Conservation (phyloP, 2,888 invertebrate genomes). For the Drosophila setosimentum region DNA sequence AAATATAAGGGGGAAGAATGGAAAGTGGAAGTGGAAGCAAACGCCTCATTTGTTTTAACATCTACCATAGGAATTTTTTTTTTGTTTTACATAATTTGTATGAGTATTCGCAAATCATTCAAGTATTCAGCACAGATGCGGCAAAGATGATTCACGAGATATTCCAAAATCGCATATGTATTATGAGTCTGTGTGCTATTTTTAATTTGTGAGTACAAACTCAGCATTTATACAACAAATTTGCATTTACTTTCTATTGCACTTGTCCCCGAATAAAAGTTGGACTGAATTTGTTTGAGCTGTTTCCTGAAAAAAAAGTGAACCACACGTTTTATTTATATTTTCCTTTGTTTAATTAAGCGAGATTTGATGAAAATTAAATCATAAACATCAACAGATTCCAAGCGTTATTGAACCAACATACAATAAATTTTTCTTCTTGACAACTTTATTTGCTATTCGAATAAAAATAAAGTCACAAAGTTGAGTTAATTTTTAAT, state of each 20-base stretch:
- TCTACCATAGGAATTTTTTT: conserved; percentile 34
- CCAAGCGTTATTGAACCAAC: not conserved
- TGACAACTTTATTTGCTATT: not conserved
- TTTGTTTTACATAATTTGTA: conserved; percentile 7
- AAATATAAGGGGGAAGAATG: conserved; percentile 16
- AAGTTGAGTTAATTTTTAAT: not conserved
- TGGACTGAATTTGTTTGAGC: conserved; percentile 1
- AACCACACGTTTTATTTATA: not conserved
- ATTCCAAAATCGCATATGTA: conserved; percentile 53
- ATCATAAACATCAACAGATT: not conserved
- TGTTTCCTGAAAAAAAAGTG: conserved; percentile 10
- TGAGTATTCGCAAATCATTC: conserved; percentile 26
- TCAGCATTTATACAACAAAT: conserved; percentile 11
- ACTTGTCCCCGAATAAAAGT: not conserved
- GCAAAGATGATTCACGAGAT: conserved; percentile 49
- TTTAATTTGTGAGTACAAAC: conserved; percentile 41
- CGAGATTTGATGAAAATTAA: not conserved
- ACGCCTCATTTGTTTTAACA: conserved; percentile 39
- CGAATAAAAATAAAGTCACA: not conserved
- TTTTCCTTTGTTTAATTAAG: not conserved
- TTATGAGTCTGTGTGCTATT: conserved; percentile 41
- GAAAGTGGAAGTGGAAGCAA: conserved; percentile 8
- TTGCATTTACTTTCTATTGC: conserved; percentile 3
- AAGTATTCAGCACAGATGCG: conserved; percentile 37
- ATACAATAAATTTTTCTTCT: not conserved